Conservation (phyloP, 2,113 vertebrate genomes). For the Passer montanus region DNA sequence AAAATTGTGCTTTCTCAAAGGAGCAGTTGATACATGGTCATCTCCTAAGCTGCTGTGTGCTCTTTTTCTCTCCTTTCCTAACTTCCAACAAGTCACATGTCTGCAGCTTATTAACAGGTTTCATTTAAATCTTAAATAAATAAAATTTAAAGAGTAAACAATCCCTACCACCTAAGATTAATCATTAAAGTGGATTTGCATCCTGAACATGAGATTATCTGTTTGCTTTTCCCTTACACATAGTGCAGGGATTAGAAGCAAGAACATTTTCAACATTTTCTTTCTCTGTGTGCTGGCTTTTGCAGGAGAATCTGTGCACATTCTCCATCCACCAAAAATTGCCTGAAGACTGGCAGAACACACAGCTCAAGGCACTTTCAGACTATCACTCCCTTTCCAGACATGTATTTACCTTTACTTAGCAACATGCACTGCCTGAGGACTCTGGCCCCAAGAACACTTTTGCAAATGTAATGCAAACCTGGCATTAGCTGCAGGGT, state of each 20-base stretch:
- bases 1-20: background rate
- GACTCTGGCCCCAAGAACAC: background rate
- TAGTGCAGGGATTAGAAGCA: background rate
- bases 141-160: background rate
- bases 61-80: background rate
- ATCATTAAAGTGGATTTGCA: background rate
- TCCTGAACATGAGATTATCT: background rate
- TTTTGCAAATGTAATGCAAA: background rate
- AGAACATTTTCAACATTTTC: background rate
- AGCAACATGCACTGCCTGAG: background rate
- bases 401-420: background rate
- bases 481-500: constrained; percentile 62
- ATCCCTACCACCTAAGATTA: background rate
- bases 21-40: background rate
- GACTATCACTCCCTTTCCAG: background rate
- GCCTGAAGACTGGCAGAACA: background rate
- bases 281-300: background rate
- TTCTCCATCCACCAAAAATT: background rate
- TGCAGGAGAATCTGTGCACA: background rate
- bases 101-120: background rate
- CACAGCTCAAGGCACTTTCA: background rate
- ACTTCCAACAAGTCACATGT: background rate
- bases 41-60: background rate
- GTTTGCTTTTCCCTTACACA: background rate
- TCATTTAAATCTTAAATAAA: background rate